Evolutionary conservation across 1,140 invertebrate species (phyloP), one percentile per base, ranked within the genome.

Genomic region (Aphelinus atriplicis): DNA sequence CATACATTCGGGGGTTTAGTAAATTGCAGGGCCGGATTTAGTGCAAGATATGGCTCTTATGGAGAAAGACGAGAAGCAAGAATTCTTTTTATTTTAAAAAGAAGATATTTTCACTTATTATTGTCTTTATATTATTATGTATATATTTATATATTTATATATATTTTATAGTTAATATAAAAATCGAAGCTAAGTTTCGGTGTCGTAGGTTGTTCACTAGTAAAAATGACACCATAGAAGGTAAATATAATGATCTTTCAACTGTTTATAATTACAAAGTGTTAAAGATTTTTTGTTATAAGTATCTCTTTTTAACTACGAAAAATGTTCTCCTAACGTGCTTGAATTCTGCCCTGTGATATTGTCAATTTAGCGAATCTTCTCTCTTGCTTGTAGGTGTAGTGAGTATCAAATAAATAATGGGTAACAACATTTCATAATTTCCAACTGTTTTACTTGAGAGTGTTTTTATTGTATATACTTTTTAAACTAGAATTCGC

Each of bases 61-160:
- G 64, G 75, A 72, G 68, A 76, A 76, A 76, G 75, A 72, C 64
- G 69, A 76, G 64, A 76, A 76, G 75, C 69, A 76, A 72, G 69
- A 76, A 68, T 75, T 76, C 69, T 67, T 58, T 71, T 76, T 76
- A 56, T 58, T 75, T 71, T 71, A 67, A 61, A 76, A 71, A 76
- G 61, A 71, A 61, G 47, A 71, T 60, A 66, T 71, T 71, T 76
- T 72, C 62, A 67, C 50, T 68, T 71, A 65, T 72, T 76, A 76
- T 72, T 76, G 69, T 71, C 70, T 56, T 62, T 72, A 71, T 76
- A 76, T 72, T 50, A 68, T 70, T 68, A 68, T 66, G 26, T 74
- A 63, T 58, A 68, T 60, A 66, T 66, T 4, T 73, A 60, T 62
- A 56, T 51, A 47, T 68, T 63, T 73, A 53, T 55, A 67, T 67